Evolutionary conservation across 2,888 invertebrate genomes (phyloP).

Genomic region (Luffia ferchaultella): DNA sequence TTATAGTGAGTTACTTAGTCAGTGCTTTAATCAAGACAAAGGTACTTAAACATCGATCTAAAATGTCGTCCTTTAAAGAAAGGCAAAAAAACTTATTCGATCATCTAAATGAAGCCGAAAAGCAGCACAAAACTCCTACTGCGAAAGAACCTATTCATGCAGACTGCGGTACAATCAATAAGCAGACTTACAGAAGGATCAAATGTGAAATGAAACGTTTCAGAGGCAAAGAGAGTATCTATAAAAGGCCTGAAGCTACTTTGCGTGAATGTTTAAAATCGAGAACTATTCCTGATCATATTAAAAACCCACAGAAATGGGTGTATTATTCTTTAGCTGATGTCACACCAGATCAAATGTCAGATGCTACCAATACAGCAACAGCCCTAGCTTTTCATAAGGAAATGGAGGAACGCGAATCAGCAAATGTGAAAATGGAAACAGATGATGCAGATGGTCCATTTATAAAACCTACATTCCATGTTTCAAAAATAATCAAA

Average conservation of each 20-base stretch:
- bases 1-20: too few relatives aligned
- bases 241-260: conserved; percentile 76
- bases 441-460: conserved; percentile 28
- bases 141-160: conserved; percentile 21
- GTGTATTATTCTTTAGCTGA: conserved; percentile 81
- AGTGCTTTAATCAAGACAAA: too few relatives aligned
- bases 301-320: conserved; percentile 84
- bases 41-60: too few relatives aligned
- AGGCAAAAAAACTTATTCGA: conserved; percentile 77
- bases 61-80: conserved; percentile 57
- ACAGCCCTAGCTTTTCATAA: conserved; percentile 81
- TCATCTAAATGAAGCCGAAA: conserved; percentile 71
- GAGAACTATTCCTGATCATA: conserved; percentile 49
- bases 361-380: conserved; percentile 78
- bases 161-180: conserved; percentile 38
- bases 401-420: conserved; percentile 67
- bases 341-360: conserved; percentile 78
- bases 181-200: conserved; percentile 36
- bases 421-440: conserved; percentile 26
- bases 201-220: conserved; percentile 68
- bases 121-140: conserved; percentile 37
- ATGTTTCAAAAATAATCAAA: conserved; percentile 37
- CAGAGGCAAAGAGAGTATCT: conserved; percentile 79
- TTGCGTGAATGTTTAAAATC: conserved; percentile 63
- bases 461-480: conserved; percentile 51